Evolutionary conservation across 1,140 invertebrate species (phyloP).

Genomic region (Metopolophium dirhodum): DNA sequence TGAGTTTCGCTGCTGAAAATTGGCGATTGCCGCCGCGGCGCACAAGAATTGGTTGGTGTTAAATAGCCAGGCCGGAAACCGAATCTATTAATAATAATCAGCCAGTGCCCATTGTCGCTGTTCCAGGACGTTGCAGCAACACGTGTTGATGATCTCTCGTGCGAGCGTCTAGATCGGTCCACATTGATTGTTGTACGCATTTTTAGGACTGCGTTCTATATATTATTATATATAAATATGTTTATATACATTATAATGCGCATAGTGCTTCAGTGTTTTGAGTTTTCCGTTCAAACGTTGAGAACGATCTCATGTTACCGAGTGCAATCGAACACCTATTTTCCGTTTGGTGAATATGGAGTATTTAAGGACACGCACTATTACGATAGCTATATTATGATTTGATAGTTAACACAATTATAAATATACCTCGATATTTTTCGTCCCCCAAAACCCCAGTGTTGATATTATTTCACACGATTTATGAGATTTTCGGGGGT

Average conservation of each 20-base stretch:
- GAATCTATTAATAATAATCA: conserved; percentile 46
- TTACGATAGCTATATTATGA: neutral
- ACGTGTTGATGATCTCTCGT: conserved; percentile 14
- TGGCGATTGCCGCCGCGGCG: neutral
- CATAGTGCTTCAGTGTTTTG: neutral
- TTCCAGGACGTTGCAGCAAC: neutral
- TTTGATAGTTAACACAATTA: neutral
- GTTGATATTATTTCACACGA: neutral
- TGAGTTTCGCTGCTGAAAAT: neutral
- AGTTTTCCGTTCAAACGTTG: neutral
- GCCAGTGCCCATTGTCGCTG: conserved; percentile 25
- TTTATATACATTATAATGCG: neutral
- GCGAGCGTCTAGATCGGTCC: neutral
- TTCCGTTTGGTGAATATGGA: no score
- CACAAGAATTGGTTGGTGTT: neutral
- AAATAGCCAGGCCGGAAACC: neutral
- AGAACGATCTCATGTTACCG: no score
- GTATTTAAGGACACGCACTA: neutral
- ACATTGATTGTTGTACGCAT: neutral
- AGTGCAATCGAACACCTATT: neutral
- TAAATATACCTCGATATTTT: neutral
- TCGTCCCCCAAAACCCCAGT: neutral
- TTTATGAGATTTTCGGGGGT: no score
- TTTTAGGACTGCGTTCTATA: neutral
- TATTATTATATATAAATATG: neutral